A percentile compares a stretch with the other conserved stretches of the same genome.
These are phyloP conservation scores for Pogonocherus hispidulus DNA, from an alignment of 2,888 invertebrate genomes.

Conservation along the genomic window DNA sequence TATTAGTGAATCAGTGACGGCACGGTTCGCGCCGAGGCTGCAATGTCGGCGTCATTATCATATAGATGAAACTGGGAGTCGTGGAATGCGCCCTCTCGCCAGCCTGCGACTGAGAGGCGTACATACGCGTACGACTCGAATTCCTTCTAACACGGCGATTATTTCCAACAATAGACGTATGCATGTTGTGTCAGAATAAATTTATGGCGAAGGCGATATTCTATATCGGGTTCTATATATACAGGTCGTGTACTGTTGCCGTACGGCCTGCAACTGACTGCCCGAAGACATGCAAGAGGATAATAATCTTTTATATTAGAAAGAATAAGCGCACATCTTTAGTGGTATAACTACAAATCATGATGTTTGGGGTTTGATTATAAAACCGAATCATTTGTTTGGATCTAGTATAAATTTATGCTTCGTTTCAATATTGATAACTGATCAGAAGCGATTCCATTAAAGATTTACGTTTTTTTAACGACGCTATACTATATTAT, in stretches of 20 bases:
- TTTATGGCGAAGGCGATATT: constrained; percentile 20
- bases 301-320: not conserved
- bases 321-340: not conserved
- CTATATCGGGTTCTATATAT: constrained; percentile 4
- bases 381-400: too few species aligned
- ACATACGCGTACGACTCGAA: constrained; percentile 22
- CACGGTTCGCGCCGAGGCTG: constrained; percentile 11
- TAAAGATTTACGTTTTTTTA: too few species aligned
- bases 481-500: too few species aligned
- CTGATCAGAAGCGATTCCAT: too few species aligned
- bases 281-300: not conserved
- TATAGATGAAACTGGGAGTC: constrained; percentile 41
- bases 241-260: not conserved
- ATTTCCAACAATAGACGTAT: constrained; percentile 32
- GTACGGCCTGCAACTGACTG: not conserved
- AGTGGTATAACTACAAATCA: too few species aligned
- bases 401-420: too few species aligned
- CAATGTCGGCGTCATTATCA: constrained; percentile 37
- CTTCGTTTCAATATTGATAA: too few species aligned
- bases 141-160: constrained; percentile 29
- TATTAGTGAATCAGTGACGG: constrained; percentile 36
- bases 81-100: constrained; percentile 30
- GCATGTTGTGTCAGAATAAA: constrained; percentile 24
- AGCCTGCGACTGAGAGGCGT: constrained; percentile 14
- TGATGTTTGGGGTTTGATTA: too few species aligned